Base-by-base conservation (phyloP, 2,113 vertebrate species). In the Hippocampus comes region DNA sequence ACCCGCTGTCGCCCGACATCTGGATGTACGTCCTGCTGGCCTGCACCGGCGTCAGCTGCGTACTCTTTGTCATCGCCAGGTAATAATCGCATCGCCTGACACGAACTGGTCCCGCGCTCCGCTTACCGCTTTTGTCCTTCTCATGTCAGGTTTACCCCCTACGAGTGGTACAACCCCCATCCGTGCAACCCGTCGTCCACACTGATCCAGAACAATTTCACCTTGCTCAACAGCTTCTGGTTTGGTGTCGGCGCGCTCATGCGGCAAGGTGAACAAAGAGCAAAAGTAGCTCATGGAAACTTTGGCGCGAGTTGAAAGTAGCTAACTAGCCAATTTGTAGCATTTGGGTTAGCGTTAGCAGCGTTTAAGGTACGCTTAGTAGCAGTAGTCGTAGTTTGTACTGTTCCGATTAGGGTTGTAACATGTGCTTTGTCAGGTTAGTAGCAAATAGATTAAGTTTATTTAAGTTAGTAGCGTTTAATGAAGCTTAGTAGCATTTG, bases 171-270 rank as follows among this genome's bases (percentile, higher is more conserved):
- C 92, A 98, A 98, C 82, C 97, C 97, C 69, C 96, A 99, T 85
- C 95, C 95, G 3, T 99, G 97, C 94, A 98, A 98, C 90, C 95
- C 96, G 34, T 95, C 97, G 75, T 96, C 97, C 43, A 95, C 96
- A 63, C 94, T 98, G 77, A 93, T 98, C 91, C 96, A 99, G 93
- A 99, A 99, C 95, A 98, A 97, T 92, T 99, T 99, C 93, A 99
- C 97, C 83, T 93, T 99, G 81, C 94, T 98, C 83, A 99, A 99
- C 91, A 98, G 97, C 91, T 97, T 99, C 94, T 99, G 97, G 97
- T 99, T 99, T 90, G 97, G 96, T 85, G 94, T 99, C 85, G 96
- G 96, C 92, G 97, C 97, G 85, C 97, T 99, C 88, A 97, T 99
- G 97, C 94, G 97, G 82, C 97, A 99, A 97, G 97, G 97, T 99